Evolutionary conservation across 2,113 vertebrate species (phyloP).

Genomic region (Apodemus speciosus): DNA sequence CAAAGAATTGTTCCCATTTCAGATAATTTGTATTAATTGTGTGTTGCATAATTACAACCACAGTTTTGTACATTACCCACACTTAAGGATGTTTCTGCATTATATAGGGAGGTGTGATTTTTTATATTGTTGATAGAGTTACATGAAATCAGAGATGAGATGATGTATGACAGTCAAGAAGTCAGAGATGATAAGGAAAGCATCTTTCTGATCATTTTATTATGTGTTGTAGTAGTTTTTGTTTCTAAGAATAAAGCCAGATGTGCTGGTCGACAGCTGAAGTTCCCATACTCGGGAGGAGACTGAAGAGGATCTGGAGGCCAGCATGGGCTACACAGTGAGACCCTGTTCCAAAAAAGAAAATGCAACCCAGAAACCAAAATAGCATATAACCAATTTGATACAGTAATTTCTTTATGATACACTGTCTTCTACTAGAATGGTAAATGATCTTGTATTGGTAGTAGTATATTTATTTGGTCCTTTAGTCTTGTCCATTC

Average conservation of each 20-base stretch:
- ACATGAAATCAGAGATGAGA: slow-evolving; percentile 31
- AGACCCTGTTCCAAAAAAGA: neutral
- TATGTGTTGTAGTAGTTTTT: slow-evolving; percentile 19
- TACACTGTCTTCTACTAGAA: neutral
- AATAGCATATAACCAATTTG: neutral
- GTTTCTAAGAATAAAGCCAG: slow-evolving; percentile 20
- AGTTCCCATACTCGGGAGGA: neutral
- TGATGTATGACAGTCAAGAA: neutral
- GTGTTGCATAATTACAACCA: slow-evolving; percentile 42
- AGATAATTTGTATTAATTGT: slow-evolving; percentile 34
- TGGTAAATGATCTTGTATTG: slow-evolving; percentile 10
- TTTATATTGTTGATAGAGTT: slow-evolving; percentile 50
- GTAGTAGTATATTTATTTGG: slow-evolving; percentile 6
- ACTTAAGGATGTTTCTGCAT: slow-evolving; percentile 29
- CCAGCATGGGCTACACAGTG: neutral
- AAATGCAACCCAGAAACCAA: neutral
- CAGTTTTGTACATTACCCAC: neutral
- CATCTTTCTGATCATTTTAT: slow-evolving; percentile 50
- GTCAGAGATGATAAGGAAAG: slow-evolving; percentile 1
- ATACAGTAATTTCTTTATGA: slow-evolving; percentile 16
- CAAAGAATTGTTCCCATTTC: slow-evolving; percentile 42
- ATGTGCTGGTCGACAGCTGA: neutral
- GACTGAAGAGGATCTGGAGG: neutral
- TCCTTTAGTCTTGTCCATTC: slow-evolving; percentile 30
- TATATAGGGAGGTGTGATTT: neutral